These are phyloP conservation scores for Psittacula echo DNA, from an alignment of 2,797 vertebrate species.

Conservation along the genomic window DNA sequence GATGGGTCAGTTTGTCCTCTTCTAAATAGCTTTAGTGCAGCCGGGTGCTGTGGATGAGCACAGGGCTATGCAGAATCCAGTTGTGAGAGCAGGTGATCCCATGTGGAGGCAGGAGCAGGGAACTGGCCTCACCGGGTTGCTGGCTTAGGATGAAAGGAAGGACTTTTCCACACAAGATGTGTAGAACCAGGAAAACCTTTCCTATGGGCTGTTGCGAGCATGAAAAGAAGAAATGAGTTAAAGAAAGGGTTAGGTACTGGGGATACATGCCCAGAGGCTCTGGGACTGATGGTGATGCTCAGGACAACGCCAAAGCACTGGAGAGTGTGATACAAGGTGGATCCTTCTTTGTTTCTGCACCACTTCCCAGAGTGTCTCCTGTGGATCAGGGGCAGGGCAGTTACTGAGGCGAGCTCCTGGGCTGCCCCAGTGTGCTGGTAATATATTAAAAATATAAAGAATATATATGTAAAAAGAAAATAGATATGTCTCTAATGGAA, in stretches of 20 bases:
- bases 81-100: not conserved
- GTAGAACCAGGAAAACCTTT: not conserved
- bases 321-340: rapidly evolving
- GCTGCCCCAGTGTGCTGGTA: not conserved
- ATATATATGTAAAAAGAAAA: not conserved
- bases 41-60: rapidly evolving
- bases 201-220: not conserved
- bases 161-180: not conserved
- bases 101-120: not conserved
- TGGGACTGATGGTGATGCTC: not conserved
- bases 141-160: not conserved
- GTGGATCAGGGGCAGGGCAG: not conserved
- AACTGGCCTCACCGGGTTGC: not conserved
- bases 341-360: not conserved
- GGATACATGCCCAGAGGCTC: rapidly evolving
- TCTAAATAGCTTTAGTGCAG: not conserved
- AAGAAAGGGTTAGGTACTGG: not conserved
- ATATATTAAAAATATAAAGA: not conserved
- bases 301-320: not conserved
- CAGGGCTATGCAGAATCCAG: not conserved
- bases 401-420: not conserved
- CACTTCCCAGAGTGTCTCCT: not conserved
- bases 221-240: not conserved
- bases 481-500: not conserved
- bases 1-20: not conserved